These are phyloP conservation scores for Chalcis sispes DNA, from an alignment of 2,888 invertebrate species.

Conservation along the genomic window DNA sequence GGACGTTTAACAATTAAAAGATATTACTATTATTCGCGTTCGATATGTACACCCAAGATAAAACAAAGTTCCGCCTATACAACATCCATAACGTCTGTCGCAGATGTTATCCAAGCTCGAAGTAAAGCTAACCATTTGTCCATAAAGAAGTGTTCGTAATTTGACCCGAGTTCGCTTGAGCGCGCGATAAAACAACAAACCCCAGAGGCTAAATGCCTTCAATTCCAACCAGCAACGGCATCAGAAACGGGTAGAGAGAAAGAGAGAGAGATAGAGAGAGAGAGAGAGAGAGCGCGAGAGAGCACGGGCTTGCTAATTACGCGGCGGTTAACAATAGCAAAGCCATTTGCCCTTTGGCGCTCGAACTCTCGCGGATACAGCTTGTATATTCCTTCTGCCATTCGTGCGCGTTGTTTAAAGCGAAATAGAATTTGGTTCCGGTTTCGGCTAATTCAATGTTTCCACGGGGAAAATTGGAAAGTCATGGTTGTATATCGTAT, in stretches of 20 bases:
- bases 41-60: no score
- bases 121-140: no score
- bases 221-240: slow-evolving; percentile 17
- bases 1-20: no score
- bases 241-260: no score
- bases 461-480: slow-evolving; percentile 24
- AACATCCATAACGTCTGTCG: no score
- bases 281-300: no score
- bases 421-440: slow-evolving; percentile 41
- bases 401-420: slow-evolving; percentile 32
- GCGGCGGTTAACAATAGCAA: slow-evolving; percentile 46
- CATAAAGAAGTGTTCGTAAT: slow-evolving; percentile 48
- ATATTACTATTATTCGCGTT: no score
- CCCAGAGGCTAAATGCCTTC: slow-evolving; percentile 32
- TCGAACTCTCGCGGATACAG: neutral
- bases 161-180: slow-evolving; percentile 30
- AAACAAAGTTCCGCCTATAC: no score
- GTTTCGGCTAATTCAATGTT: slow-evolving; percentile 36
- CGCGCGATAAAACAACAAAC: slow-evolving; percentile 45
- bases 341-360: slow-evolving; percentile 22
- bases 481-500: neutral
- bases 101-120: slow-evolving; percentile 30
- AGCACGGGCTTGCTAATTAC: slow-evolving; percentile 38
- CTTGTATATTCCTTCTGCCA: slow-evolving; percentile 13
- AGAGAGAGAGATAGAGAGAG: no score